Percentiles rank a stretch among this genome's conserved stretches.
Evolutionary conservation across 1,140 invertebrate genomes (phyloP).

Genomic region (Temnothorax curvispinosus): DNA sequence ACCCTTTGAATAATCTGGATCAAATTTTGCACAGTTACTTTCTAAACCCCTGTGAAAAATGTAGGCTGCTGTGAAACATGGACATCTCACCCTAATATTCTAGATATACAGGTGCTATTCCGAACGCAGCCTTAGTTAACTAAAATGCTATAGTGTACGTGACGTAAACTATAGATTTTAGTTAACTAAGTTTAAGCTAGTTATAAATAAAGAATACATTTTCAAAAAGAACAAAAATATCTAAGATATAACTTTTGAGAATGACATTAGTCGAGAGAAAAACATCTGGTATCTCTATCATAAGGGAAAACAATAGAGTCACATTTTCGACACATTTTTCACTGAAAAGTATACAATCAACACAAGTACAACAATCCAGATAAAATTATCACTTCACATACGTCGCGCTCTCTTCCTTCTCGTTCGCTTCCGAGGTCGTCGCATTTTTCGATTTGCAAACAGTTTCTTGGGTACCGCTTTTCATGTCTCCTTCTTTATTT

Average conservation of each 20-base stretch:
- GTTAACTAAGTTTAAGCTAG: no score
- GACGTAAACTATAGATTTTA: no score
- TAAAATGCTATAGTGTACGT: no score
- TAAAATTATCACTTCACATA: slow-evolving; percentile 18
- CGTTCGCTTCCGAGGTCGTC: not conserved
- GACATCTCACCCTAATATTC: no score
- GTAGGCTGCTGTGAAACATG: no score
- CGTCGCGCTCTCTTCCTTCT: slow-evolving; percentile 30
- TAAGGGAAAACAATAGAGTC: not conserved
- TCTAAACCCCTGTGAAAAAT: no score
- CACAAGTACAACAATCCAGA: not conserved
- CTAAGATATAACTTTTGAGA: not conserved
- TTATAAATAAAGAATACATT: not conserved
- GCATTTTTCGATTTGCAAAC: slow-evolving; percentile 13
- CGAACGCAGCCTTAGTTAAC: no score
- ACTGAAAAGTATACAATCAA: not conserved
- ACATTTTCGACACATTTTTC: not conserved
- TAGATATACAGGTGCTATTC: no score
- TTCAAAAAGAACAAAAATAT: not conserved
- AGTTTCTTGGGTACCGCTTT: not conserved
- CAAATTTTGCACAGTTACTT: no score
- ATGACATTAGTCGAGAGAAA: not conserved
- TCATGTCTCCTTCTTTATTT: not conserved
- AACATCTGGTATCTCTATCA: not conserved
- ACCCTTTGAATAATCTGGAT: no score